Conservation (phyloP, 1,140 invertebrate species). For the Homalodisca vitripennis region DNA sequence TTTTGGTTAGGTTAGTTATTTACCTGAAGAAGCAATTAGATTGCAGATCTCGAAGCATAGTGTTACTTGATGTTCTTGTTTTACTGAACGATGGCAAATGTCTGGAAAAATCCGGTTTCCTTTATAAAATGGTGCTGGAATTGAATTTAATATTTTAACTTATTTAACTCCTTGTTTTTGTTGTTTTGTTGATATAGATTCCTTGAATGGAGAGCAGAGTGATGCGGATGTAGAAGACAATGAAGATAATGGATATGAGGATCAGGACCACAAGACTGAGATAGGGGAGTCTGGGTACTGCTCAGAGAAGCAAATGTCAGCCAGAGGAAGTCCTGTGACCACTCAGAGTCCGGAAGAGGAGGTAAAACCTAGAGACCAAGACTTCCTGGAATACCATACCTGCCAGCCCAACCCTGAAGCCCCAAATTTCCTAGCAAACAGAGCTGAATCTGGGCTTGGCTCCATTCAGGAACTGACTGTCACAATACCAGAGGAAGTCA, state of each 20-base stretch:
- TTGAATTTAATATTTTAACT: background rate
- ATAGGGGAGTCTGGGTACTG: constrained; percentile 67
- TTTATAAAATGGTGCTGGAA: background rate
- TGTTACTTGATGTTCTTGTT: too few species aligned
- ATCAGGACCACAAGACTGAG: constrained; percentile 44
- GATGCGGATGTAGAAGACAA: constrained; percentile 83
- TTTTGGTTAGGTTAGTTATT: too few species aligned
- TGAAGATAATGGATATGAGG: constrained; percentile 56
- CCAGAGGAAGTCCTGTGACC: constrained; percentile 38
- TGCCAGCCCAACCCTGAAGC: background rate
- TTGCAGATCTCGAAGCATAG: too few species aligned
- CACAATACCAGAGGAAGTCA: constrained; percentile 38
- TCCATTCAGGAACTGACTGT: constrained; percentile 24
- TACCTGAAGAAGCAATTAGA: too few species aligned
- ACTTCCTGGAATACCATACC: background rate
- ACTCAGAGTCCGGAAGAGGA: constrained; percentile 31
- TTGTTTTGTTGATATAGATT: constrained; percentile 8
- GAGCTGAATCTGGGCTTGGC: constrained; percentile 9
- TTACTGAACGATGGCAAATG: too few species aligned
- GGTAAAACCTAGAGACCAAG: background rate
- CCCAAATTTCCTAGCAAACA: too few species aligned
- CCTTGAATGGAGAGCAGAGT: constrained; percentile 46
- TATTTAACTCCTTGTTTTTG: background rate
- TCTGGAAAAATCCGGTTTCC: background rate
- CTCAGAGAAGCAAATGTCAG: constrained; percentile 57